These are phyloP conservation scores for Artemisiospiza belli DNA, from an alignment of 2,113 vertebrate species.

Conservation along the genomic window DNA sequence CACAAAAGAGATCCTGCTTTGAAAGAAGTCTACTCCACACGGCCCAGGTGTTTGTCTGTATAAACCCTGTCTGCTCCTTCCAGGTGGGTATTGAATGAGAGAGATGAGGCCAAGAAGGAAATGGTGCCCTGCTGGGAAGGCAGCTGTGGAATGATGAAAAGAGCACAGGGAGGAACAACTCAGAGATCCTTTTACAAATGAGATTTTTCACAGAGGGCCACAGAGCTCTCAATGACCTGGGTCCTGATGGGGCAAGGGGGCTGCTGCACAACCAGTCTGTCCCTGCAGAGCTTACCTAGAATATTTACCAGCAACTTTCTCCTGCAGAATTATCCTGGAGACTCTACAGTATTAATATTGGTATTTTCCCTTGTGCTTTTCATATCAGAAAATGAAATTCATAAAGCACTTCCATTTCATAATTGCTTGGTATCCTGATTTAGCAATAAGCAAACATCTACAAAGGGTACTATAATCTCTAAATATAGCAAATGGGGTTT, in stretches of 20 bases:
- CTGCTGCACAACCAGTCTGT: neutral
- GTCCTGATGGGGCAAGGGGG: neutral
- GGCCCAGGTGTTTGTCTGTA: neutral
- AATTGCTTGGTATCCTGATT: neutral
- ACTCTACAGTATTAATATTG: neutral
- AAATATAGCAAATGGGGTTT: neutral
- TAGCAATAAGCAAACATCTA: neutral
- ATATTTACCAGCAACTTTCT: neutral
- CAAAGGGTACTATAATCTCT: neutral
- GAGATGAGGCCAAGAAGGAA: neutral
- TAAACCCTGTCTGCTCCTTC: neutral
- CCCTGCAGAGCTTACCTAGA: neutral
- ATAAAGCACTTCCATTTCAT: neutral
- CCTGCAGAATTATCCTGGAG: neutral
- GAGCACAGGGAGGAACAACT: neutral
- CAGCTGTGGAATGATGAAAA: neutral
- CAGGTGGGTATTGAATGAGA: neutral
- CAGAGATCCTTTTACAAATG: neutral
- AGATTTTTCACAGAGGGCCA: neutral
- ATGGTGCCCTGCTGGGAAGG: neutral
- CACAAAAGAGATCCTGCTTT: neutral
- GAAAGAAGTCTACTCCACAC: neutral
- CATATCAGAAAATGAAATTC: constrained; percentile 20
- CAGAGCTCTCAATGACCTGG: no score
- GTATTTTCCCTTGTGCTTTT: neutral